Base-by-base conservation (phyloP, 2,888 invertebrate species). In the Mythimna lalbum region DNA sequence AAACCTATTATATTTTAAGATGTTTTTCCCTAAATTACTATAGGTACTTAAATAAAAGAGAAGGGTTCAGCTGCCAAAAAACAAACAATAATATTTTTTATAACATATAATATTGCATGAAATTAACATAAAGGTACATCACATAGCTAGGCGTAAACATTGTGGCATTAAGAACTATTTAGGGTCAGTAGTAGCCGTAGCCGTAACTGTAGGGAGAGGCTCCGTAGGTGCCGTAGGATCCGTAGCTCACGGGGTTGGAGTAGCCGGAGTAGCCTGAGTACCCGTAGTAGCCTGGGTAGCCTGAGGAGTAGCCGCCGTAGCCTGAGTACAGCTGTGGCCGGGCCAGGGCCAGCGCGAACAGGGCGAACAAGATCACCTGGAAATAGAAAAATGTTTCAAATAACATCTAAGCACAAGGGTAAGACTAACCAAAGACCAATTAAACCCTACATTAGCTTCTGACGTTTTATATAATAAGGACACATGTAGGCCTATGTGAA, bases 311-410 rank as follows among this genome's bases (percentile, higher is more conserved):
- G 56, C 89, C 85, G 14, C 93, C 92, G 63, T 92, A 93, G 4
- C 92, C 87, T 23, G 92, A 85, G 83, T 94, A 95, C 17, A 90
- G 84, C 78, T 95, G 95, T 0, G 97, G 91, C 86, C 93, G 91
- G 75, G 97, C 94, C 87, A 96, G 83, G 74, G 96, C 91, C 81
- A 96, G 23, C 64, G 96, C 94, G 89, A 96, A 69, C 43, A 96
- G 84, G 69, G 94, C 93, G 80, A 96, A 92, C 63, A 96, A 84
- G 70, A 96, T 87, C 60, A 96, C 84, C 96, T 96, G 89, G 4
- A 92, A 93, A 72, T 66, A 62, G n/a, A 53, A 73, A 36, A 14
- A 47, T 12, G 43, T 14, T 43, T 39, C 14, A 43, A 43, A 43
- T 43, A 43, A 39, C 39, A 39, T 4, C 43, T 36, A 1, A 4